phyloP scores from a whole-genome alignment of 2,888 invertebrate genomes.

The Lucinisca nassula region DNA sequence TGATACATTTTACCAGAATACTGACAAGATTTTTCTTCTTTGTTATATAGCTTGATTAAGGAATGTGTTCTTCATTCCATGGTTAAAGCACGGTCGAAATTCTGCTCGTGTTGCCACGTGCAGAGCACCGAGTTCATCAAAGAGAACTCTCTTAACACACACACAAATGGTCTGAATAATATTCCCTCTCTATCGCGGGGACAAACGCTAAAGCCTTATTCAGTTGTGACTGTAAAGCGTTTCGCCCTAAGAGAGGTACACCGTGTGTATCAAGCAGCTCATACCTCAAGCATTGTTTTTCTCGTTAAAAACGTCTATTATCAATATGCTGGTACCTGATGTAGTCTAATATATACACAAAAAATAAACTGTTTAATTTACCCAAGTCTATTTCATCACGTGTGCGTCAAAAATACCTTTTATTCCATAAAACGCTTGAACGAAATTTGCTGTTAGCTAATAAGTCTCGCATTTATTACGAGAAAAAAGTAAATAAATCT shows the following conservation, averaged over 20 bases:
- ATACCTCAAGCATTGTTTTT: conserved; percentile 8
- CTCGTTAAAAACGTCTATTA: not conserved
- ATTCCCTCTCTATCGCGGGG: conserved; percentile 7
- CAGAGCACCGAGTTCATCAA: not conserved
- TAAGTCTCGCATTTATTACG: too few relatives aligned
- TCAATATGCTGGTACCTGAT: not conserved
- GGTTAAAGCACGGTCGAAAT: not conserved
- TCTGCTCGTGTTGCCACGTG: not conserved
- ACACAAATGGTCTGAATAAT: not conserved
- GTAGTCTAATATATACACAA: too few relatives aligned
- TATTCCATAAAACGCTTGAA: too few relatives aligned
- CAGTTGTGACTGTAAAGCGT: conserved; percentile 12
- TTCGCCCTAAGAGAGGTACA: conserved; percentile 11
- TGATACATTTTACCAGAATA: not conserved
- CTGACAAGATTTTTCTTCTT: not conserved
- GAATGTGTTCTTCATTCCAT: not conserved
- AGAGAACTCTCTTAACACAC: not conserved
- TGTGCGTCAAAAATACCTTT: not conserved
- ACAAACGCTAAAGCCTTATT: not conserved
- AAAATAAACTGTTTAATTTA: too few relatives aligned
- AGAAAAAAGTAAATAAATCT: not conserved
- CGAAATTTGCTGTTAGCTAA: too few relatives aligned
- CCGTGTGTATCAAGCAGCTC: not conserved
- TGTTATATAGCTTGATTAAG: not conserved
- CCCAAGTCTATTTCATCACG: too few relatives aligned